Percentiles rank a stretch among this genome's conserved stretches.
Evolutionary conservation across 1,140 invertebrate genomes (phyloP).

Genomic region (Apis mellifera): Amel_HAv3.1 CM009937.2:14157001-14157500

Average conservation of each 20-base stretch:
- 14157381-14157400: slow-evolving; percentile 22
- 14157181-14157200: not conserved
- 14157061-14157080: not conserved
- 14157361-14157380: slow-evolving; percentile 1
- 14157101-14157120: not conserved
- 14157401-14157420: not conserved
- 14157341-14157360: not conserved
- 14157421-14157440: slow-evolving; percentile 8
- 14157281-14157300: slow-evolving; percentile 16
- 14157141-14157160: not conserved
- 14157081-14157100: not conserved
- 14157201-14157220: slow-evolving; percentile 4
- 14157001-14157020: not conserved
- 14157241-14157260: not conserved
- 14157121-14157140: no score
- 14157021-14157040: not conserved
- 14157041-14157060: not conserved
- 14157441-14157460: not conserved
- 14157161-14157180: not conserved
- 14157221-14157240: not conserved
- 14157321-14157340: slow-evolving; percentile 7
- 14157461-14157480: not conserved
- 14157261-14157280: not conserved
- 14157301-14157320: not conserved
- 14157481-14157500: not conserved